Evolutionary conservation across 2,888 invertebrate genomes (phyloP).

Genomic region (Mylabris sibirica): DNA sequence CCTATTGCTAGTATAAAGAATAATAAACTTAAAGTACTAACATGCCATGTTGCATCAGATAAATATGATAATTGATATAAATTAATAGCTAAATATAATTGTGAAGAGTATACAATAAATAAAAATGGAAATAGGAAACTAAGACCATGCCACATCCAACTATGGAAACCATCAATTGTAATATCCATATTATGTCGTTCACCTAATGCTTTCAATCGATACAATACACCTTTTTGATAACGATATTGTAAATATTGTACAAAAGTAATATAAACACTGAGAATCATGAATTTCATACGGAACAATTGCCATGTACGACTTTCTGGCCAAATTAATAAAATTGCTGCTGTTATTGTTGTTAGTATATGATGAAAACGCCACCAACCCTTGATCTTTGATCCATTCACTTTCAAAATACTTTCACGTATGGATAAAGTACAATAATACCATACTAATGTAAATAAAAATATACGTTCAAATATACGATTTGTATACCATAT

Average conservation of each 20-base stretch:
- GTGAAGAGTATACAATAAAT: conserved; percentile 91
- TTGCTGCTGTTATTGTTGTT: conserved; percentile 91
- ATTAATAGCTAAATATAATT: conserved; percentile 93
- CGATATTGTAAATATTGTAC: conserved; percentile 69
- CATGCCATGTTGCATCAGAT: conserved; percentile 92
- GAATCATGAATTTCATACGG: conserved; percentile 89
- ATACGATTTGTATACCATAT: conserved; percentile 66
- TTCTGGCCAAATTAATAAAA: conserved; percentile 96
- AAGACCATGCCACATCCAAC: conserved; percentile 99
- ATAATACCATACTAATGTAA: conserved; percentile 98
- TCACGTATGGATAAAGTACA: conserved; percentile 98
- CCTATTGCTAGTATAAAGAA: conserved; percentile 89
- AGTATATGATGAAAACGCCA: conserved; percentile 98
- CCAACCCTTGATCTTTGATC: conserved; percentile 96
- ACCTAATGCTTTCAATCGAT: conserved; percentile 81
- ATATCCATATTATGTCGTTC: conserved; percentile 99
- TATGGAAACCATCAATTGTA: conserved; percentile 98
- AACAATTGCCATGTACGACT: conserved; percentile 89
- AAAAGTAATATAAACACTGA: conserved; percentile 90
- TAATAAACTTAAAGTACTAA: conserved; percentile 79
- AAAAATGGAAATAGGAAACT: conserved; percentile 96
- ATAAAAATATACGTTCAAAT: conserved; percentile 84
- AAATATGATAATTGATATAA: conserved; percentile 79
- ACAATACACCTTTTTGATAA: conserved; percentile 72
- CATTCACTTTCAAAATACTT: conserved; percentile 96